Base-by-base conservation (phyloP, 2,797 vertebrate species). In the Fistularia tabacaria region DNA sequence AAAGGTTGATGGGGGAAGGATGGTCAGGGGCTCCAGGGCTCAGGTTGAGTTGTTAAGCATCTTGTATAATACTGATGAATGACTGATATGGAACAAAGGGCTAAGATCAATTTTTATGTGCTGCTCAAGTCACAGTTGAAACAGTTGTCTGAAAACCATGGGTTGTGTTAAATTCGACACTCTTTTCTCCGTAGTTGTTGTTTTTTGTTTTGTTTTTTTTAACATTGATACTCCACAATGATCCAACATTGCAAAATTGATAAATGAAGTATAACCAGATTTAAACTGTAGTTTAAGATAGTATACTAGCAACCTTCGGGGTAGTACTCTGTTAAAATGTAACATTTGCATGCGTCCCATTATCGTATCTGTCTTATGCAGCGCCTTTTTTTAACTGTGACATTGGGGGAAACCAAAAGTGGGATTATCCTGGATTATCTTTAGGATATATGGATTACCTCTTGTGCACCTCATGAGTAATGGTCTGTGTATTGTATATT, bases 381-480 rank as follows among this genome's bases (percentile, higher is more conserved):
- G 51, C 64, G 61, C 38, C 50, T 82, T 76, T 74, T 79, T 81
- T 51, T 76, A 71, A 81, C 73, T 86, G 81, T 87, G 74, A 83
- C 63, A 54, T 56, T 63, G 51, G 52, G 66, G 63, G 60, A 81
- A 64, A 55, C 38, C 67, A 61, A 73, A 74, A 55, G 47, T 80
- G 58, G 79, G 83, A 81, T 85, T 81, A 81, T 81, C 80, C 77
- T 82, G 78, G 84, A 87, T 85, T 86, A 76, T 79, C n/a, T 74
- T 54, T 63, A 72, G 61, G 64, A 80, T 83, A 48, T 76, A 44
- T 76, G 71, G 69, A 84, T 84, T 84, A 85, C 82, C 79, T 83
- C 79, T 83, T 39, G 14, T 9, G n/a, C 6, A 40, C 84, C 61
- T 37, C 43, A 73, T 70, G 4, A 74, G 62, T 85, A 83, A 83